Percentiles rank a stretch among this genome's conserved stretches.
Conservation (phyloP, 1,140 invertebrate genomes). For the Drosophila kikkawai region DNA sequence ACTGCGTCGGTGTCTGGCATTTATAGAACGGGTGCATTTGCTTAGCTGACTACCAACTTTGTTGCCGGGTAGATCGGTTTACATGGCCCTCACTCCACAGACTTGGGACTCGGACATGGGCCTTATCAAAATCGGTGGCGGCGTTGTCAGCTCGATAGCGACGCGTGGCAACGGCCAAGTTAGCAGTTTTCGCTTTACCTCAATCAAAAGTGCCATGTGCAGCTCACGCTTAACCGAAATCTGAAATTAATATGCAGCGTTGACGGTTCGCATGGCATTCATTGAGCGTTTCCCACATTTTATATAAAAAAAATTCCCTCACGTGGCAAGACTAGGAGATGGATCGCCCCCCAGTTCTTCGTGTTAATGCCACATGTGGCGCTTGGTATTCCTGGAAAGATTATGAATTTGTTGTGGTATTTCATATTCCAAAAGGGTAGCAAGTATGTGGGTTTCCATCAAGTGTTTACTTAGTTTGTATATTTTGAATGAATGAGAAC, state of each 20-base stretch:
- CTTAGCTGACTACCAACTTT: conserved; percentile 42
- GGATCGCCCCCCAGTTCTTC: neutral
- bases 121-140: conserved; percentile 41
- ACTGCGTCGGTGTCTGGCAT: conserved; percentile 33
- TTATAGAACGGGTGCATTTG: conserved; percentile 34
- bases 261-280: conserved; percentile 15
- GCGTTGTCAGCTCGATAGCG: conserved; percentile 31
- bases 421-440: conserved; percentile 4
- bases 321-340: conserved; percentile 26
- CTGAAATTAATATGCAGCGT: conserved; percentile 23
- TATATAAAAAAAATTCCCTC: neutral
- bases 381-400: conserved; percentile 21
- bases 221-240: conserved; percentile 1
- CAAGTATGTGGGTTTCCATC: conserved; percentile 10
- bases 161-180: conserved; percentile 63
- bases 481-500: conserved; percentile 21
- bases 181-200: conserved; percentile 34
- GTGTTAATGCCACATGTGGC: conserved; percentile 40
- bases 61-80: conserved; percentile 32
- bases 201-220: conserved; percentile 22
- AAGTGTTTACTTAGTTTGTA: conserved; percentile 24
- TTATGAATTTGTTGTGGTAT: conserved; percentile 24
- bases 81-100: conserved; percentile 28
- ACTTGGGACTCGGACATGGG: conserved; percentile 13
- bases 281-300: conserved; percentile 41